Evolutionary conservation across 2,888 invertebrate genomes (phyloP), one percentile per base, ranked within the genome.

Genomic region (Formica aserva): DNA sequence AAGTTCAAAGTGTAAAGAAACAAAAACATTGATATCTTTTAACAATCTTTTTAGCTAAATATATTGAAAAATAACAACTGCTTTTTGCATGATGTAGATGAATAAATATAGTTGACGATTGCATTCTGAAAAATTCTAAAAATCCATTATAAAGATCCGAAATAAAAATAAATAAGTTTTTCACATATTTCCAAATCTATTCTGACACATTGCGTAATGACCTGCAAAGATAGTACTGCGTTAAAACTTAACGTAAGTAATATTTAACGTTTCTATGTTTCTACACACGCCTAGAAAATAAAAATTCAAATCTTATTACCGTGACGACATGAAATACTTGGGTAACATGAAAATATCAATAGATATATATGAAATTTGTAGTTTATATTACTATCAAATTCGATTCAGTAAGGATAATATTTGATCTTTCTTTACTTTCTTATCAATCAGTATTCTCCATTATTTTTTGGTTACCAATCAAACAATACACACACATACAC

Each of bases 171-270:
- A 32, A 15, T n/a, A 48, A 22, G 22, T 48, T 66, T 75, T 32
- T n/a, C 9, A n/a, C 6, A 62, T 38, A 62, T n/a, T 74, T 15
- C 8, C 8, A 41, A 74, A 62, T 62, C 5, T 57, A 18, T 38
- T 26, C 18, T 2, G 3, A n/a, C 9, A 35, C 6, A 22, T 22
- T 38, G 35, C 52, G 18, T 1, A 35, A 74, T 29, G 6, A 18
- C 15, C 26, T 62, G 41, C 41, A 74, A 74, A 60, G 38, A 74
- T 41, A 65, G 75, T 5, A 3, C 32, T 65, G 15, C 18, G 15
- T 48, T 22, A 22, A 65, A 63, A 75, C n/a, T 45, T n/a, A 22
- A 22, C 22, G 0, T 22, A 55, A 57, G 18, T 57, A 52, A 8
- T 6, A 52, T 52, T 18, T 18, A 15, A 57, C 3, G 11, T 22